Evolutionary conservation across 2,113 vertebrate genomes (phyloP).

Genomic region (Lethenteron camtschaticum): DNA sequence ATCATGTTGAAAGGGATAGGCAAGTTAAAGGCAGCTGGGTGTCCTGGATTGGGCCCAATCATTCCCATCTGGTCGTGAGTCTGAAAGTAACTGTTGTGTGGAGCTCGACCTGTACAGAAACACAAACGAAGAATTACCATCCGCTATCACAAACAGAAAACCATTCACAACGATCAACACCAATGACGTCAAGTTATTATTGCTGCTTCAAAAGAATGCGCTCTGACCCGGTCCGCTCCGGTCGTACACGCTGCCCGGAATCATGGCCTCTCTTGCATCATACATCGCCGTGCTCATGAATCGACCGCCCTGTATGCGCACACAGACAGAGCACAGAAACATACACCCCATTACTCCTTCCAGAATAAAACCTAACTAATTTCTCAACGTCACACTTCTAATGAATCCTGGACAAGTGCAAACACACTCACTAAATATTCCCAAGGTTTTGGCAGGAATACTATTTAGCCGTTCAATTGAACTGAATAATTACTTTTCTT

Average conservation of each 20-base stretch:
- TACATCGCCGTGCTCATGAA: slow-evolving; percentile 99
- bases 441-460: too few species aligned
- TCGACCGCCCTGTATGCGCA: slow-evolving; percentile 47
- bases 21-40: slow-evolving; percentile 76
- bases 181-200: too few species aligned
- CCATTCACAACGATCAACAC: too few species aligned
- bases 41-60: slow-evolving; percentile 70
- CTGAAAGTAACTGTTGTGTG: slow-evolving; percentile 94
- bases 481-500: too few species aligned
- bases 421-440: too few species aligned
- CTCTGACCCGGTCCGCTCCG: slow-evolving; percentile 58
- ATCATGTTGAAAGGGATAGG: slow-evolving; percentile 92
- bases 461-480: too few species aligned
- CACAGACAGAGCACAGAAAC: background rate
- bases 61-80: slow-evolving; percentile 95
- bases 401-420: too few species aligned
- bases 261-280: slow-evolving; percentile 79
- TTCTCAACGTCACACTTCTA: too few species aligned
- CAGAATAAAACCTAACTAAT: too few species aligned
- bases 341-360: background rate
- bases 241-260: slow-evolving; percentile 85
- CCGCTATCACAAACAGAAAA: too few species aligned
- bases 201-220: accelerated
- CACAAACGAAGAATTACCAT: background rate
- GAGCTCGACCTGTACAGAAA: slow-evolving; percentile 16